phyloP scores from a whole-genome alignment of 2,797 vertebrate genomes.

The Smutsia temminckii region DNA sequence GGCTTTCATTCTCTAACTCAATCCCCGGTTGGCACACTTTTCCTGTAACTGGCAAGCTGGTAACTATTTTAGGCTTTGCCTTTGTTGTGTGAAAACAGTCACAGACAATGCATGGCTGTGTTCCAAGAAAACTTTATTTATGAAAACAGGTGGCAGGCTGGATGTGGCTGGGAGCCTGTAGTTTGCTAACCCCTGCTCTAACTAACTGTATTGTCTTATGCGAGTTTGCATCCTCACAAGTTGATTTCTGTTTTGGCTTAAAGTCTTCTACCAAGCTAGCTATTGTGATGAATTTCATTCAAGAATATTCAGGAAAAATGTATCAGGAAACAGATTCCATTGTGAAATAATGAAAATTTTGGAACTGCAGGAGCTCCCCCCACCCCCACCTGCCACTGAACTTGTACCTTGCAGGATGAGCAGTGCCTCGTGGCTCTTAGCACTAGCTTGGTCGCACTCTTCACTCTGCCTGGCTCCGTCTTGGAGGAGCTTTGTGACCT shows the following conservation, averaged over 20 bases:
- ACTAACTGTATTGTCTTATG: background rate
- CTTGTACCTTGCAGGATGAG: background rate
- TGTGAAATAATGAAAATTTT: background rate
- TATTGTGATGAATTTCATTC: constrained; percentile 60
- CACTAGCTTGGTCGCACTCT: background rate
- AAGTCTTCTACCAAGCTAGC: background rate
- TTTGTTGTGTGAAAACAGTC: background rate
- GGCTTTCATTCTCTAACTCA: background rate
- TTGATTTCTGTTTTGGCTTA: constrained; percentile 18
- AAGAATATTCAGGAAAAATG: constrained; percentile 29
- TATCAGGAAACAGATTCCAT: constrained; percentile 45
- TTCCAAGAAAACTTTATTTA: constrained; percentile 58
- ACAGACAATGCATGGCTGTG: background rate
- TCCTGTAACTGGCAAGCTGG: background rate
- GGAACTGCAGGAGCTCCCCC: background rate
- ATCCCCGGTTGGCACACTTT: background rate
- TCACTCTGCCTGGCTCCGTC: background rate
- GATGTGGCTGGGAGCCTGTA: background rate
- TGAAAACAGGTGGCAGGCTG: constrained; percentile 12
- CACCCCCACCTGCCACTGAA: background rate
- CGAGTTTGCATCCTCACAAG: background rate
- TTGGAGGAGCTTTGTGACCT: background rate
- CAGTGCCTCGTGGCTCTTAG: fast-evolving
- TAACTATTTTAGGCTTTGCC: background rate
- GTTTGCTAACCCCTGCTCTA: background rate